Evolutionary conservation across 2,113 vertebrate genomes (phyloP).

Genomic region (Arizona elegans): DNA sequence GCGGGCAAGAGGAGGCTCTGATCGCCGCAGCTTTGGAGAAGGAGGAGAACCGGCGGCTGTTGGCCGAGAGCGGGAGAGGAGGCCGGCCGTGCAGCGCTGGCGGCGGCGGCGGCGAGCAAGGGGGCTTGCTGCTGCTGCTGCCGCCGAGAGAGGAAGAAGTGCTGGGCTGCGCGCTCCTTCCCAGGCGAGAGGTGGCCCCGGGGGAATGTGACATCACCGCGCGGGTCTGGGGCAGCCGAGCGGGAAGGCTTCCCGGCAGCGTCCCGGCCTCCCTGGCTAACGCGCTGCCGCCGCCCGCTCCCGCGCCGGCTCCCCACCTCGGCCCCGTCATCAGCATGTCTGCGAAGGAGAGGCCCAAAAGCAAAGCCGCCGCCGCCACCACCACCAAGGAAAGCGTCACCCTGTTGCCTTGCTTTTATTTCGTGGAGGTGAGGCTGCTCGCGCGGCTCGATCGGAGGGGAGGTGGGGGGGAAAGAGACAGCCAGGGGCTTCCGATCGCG

Average conservation of each 20-base stretch:
- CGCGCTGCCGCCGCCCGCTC: constrained; percentile 41
- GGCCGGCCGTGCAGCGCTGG: neutral
- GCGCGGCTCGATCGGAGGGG: neutral
- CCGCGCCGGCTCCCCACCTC: constrained; percentile 44
- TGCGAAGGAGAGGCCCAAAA: constrained; percentile 81
- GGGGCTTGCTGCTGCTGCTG: constrained; percentile 34
- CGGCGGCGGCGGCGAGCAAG: neutral
- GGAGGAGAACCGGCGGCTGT: constrained; percentile 6
- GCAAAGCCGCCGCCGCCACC: constrained; percentile 65
- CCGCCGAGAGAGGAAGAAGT: constrained; percentile 18
- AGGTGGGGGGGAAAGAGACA: too few species aligned
- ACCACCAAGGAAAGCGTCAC: constrained; percentile 92
- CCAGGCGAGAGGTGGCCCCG: constrained; percentile 53
- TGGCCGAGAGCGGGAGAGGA: neutral
- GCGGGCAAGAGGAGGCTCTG: neutral
- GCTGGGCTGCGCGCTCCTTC: constrained; percentile 54
- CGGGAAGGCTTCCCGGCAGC: constrained; percentile 46
- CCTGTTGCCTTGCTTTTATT: constrained; percentile 95
- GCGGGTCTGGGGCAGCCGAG: constrained; percentile 51
- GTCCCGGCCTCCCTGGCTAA: neutral
- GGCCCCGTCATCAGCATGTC: constrained; percentile 75
- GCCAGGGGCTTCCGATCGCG: neutral
- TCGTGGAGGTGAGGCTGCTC: constrained; percentile 87
- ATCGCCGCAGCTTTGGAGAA: constrained; percentile 44
- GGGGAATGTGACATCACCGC: constrained; percentile 69